Conservation (phyloP, 1,140 invertebrate species). For the Drosophila insularis region DNA sequence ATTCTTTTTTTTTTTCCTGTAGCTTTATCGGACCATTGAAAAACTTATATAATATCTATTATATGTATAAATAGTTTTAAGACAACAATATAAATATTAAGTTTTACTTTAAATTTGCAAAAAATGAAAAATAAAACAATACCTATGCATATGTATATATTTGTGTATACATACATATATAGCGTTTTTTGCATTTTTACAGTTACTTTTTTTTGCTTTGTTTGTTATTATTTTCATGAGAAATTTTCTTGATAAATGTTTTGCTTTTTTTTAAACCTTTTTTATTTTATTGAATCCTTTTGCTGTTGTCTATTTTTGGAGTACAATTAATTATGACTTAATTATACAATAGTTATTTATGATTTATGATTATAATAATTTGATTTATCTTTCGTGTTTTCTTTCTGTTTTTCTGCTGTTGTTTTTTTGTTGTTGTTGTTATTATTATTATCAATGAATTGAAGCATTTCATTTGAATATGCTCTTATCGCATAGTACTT, state of each 20-base stretch:
- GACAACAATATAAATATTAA: slow-evolving; percentile 6
- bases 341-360: slow-evolving; percentile 6
- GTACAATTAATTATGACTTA: slow-evolving; percentile 15
- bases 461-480: slow-evolving; percentile 47
- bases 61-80: slow-evolving; percentile 1
- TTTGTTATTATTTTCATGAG: slow-evolving; percentile 7
- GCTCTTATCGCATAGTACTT: slow-evolving; percentile 15
- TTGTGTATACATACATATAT: background rate
- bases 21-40: slow-evolving; percentile 41
- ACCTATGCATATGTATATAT: background rate
- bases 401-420: too few species aligned
- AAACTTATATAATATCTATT: slow-evolving; percentile 22
- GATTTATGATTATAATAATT: background rate
- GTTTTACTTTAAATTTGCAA: background rate
- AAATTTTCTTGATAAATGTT: background rate
- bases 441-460: slow-evolving; percentile 39
- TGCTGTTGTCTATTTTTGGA: slow-evolving; percentile 13
- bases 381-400: slow-evolving; percentile 26
- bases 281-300: background rate
- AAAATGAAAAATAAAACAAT: slow-evolving; percentile 4
- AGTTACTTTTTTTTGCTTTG: background rate
- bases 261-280: background rate
- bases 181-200: background rate
- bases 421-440: too few species aligned
- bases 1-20: slow-evolving; percentile 36